Evolutionary conservation across 2,113 vertebrate genomes (phyloP), one percentile per base, ranked within the genome.

Genomic region (Rhea americana): DNA sequence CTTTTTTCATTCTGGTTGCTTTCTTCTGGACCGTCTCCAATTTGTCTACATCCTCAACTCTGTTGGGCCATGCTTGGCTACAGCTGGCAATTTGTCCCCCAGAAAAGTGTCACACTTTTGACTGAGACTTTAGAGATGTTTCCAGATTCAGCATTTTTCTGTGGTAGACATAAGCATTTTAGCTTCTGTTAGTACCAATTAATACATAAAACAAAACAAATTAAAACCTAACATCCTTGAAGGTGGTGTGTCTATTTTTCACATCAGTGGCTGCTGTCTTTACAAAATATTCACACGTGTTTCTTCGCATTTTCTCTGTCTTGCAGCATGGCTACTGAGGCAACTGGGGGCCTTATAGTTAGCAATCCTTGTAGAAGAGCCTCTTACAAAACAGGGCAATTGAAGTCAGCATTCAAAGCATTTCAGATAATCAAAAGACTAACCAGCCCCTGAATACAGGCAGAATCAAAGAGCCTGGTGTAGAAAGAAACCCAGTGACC

Each of bases 1-100:
- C 87, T 95, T 95, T 58, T 95, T 89, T 94, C 92, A 91, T 94
- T 87, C 67, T 41, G 61, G 32, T 79, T 93, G 47, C 62, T 87
- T 72, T 87, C 86, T 89, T 92, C 95, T 95, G 85, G 93, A 89
- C 50, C 67, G 19, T 87, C 72, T 96, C 95, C 94, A 95, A 67
- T 83, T 87, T 65, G 85, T 91, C 81, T 81, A 28, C 53, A 73
- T 91, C 74, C 74, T 90, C 90, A 86, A 1, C 62, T 95, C 83
- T 89, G 16, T 71, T 75, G 45, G 67, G 71, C 25, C n/a, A 25
- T 76, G 67, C 41, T 75, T 76, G 78, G 62, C 71, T 18, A 15
- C 2, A 2, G 62, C 73, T 22, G 35, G 84, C 50, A 86, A 58
- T 76, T 70, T 87, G 77, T 79, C 25, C 11, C 58, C 41, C 35